Evolutionary conservation across 1,140 invertebrate genomes (phyloP), one percentile per base, ranked within the genome.

Genomic region (Hirudo medicinalis): DNA sequence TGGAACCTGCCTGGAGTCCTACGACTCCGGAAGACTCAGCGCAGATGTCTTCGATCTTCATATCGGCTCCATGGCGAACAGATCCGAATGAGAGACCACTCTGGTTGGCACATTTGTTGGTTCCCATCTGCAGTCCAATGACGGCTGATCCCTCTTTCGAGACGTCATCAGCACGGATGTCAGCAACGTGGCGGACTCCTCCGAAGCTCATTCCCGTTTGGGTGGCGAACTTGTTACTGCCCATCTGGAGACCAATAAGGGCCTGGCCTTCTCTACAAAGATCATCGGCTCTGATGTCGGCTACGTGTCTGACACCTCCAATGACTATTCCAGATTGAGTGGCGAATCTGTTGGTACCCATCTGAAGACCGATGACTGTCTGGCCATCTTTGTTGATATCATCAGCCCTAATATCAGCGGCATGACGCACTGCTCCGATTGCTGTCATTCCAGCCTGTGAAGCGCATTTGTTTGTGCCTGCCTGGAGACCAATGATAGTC

Each of bases 131-230:
- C 29, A 96, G 85, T 72, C 90, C 91, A 77, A 97, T 95, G 68
- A 94, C 88, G 32, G 88, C 87, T 76, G 95, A 90, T 0, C 92
- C 91, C 13, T 78, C 77, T 32, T 75, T 76, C 53, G 71, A 70
- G 22, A 77, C 75, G 32, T 78, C 75, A 55, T 81, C 79, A 20
- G 76, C 76, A 22, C 75, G 71, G 54, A 80, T 80, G 69, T 81
- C 80, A 49, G 80, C 76, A 67, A 81, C 76, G 67, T 81, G 79
- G 17, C 80, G 74, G 74, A 91, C 92, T 81, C 94, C 93, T 73
- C 93, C 93, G 77, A 96, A 92, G 78, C 90, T 92, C 78, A 94
- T 93, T 27, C 93, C 93, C 20, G 76, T 91, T 83, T 95, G 92
- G 77, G 86, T 94, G 74, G 92, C 92, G 43, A 80, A 81, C 82